phyloP scores from a whole-genome alignment of 37 sponge, comb jelly and placozoan genomes.

The Ianthella basta region DNA sequence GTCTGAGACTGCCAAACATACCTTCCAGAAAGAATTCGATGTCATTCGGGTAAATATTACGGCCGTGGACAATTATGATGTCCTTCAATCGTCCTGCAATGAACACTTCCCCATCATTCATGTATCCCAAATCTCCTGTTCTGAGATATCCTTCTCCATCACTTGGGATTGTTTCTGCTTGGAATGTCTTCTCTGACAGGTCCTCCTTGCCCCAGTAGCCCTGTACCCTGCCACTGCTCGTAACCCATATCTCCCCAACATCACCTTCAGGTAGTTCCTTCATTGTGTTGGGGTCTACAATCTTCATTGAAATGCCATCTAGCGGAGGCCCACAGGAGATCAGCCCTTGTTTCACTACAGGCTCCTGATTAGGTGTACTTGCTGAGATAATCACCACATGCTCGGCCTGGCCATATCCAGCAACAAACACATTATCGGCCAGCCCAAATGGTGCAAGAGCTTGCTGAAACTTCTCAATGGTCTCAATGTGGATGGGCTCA shows the following conservation, averaged over 20 bases:
- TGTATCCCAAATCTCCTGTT: slow-evolving; percentile 59
- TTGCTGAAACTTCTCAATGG: slow-evolving; percentile 12
- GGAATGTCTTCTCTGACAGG: slow-evolving; percentile 25
- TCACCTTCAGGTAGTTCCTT: slow-evolving; percentile 36
- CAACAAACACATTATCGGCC: slow-evolving; percentile 4
- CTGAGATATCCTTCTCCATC: slow-evolving; percentile 41
- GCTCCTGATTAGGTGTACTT: not conserved
- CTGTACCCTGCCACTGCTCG: slow-evolving; percentile 36
- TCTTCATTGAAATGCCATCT: slow-evolving; percentile 37
- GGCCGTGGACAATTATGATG: slow-evolving; percentile 43
- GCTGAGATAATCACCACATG: slow-evolving; percentile 33
- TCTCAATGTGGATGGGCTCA: slow-evolving; percentile 30
- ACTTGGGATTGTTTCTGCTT: slow-evolving; percentile 21
- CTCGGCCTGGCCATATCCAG: slow-evolving; percentile 48
- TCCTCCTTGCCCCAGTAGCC: slow-evolving; percentile 61
- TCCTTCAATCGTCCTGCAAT: slow-evolving; percentile 37
- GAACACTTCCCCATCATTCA: slow-evolving; percentile 34
- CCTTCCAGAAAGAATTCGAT: slow-evolving; percentile 32
- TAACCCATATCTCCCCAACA: slow-evolving; percentile 55
- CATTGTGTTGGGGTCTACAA: slow-evolving; percentile 50
- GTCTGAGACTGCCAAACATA: not conserved
- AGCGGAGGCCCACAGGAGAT: slow-evolving; percentile 1
- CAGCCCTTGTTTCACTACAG: not conserved
- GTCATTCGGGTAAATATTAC: slow-evolving; percentile 40
- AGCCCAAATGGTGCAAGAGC: slow-evolving; percentile 30